A percentile compares a stretch with the other conserved stretches of the same genome.
phyloP scores from a whole-genome alignment of 2,113 vertebrate genomes.

The Gymnarchus niloticus region DNA sequence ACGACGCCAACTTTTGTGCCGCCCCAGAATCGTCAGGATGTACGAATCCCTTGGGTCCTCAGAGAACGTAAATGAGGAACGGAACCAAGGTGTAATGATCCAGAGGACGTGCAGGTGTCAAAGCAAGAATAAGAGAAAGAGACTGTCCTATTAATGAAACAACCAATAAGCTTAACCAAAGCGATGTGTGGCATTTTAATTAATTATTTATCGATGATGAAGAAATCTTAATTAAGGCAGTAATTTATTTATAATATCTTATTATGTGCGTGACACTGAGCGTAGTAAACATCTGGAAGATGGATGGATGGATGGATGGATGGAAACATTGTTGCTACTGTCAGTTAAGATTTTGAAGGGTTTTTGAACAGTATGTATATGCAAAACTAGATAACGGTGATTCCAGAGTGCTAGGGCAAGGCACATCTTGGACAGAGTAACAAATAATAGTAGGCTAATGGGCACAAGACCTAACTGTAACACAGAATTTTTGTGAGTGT shows the following conservation, averaged over 20 bases:
- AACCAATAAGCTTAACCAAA: background rate
- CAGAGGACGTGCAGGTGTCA: background rate
- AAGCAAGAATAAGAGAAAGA: background rate
- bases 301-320: background rate
- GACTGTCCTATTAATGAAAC: background rate
- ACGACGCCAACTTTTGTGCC: background rate
- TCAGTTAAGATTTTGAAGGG: background rate
- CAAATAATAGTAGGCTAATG: background rate
- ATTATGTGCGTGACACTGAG: background rate
- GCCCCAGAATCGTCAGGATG: background rate
- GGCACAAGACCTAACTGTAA: background rate
- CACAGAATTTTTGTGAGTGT: background rate
- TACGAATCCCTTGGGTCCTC: background rate
- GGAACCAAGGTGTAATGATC: background rate
- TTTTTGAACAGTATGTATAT: background rate
- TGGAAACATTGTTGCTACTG: background rate
- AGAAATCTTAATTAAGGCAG: background rate
- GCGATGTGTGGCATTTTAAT: background rate
- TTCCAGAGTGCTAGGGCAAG: background rate
- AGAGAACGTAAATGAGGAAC: background rate
- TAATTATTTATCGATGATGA: background rate
- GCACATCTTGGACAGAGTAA: background rate
- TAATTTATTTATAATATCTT: background rate
- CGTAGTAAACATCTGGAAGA: background rate
- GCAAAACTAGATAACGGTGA: background rate